Evolutionary conservation across 2,797 vertebrate genomes (phyloP).

Genomic region (Myioborus melanocephalus): DNA sequence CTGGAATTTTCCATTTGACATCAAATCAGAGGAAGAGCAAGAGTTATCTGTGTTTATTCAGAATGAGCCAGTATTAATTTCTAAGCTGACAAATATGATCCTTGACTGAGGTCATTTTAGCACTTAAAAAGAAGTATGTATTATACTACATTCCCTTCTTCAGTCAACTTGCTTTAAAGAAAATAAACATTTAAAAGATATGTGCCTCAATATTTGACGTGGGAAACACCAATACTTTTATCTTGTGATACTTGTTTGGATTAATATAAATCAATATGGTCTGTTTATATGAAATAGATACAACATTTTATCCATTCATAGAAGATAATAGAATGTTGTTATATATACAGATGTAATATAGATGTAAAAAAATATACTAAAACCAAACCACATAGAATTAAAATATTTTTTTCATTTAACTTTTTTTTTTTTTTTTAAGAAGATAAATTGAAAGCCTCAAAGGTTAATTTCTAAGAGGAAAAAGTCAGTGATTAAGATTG

Average conservation of each 20-base stretch:
- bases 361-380: not conserved
- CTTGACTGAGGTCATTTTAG: not conserved
- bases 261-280: not conserved
- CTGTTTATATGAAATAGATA: not conserved
- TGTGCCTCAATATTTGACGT: not conserved
- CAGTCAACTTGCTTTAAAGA: not conserved
- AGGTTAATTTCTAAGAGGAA: not conserved
- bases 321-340: not conserved
- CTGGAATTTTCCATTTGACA: not conserved
- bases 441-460: accelerated
- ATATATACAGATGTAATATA: not conserved
- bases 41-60: not conserved
- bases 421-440: not conserved
- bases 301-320: not conserved
- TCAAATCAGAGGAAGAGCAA: not conserved
- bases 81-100: not conserved
- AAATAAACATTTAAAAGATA: not conserved
- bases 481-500: not conserved
- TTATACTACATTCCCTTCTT: not conserved
- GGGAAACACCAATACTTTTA: not conserved
- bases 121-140: not conserved
- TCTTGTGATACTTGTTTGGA: not conserved
- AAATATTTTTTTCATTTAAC: not conserved
- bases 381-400: not conserved
- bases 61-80: not conserved